Percentiles rank a stretch among this genome's conserved stretches.
phyloP scores from a whole-genome alignment of 2,888 invertebrate species.

The Cheilosia scutellata region DNA sequence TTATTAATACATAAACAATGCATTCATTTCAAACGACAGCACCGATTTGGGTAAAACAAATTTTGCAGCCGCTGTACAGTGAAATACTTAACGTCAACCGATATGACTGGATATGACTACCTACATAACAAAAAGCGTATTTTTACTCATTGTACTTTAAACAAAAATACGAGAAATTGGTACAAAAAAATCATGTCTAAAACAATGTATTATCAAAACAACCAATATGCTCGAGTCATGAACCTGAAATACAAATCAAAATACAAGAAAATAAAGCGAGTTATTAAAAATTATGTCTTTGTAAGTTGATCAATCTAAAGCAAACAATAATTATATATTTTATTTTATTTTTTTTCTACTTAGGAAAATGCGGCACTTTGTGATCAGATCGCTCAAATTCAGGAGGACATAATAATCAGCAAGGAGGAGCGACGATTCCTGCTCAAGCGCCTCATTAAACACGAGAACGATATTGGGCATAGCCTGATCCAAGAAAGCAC shows the following conservation, averaged over 20 bases:
- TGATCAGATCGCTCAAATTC: conserved; percentile 94
- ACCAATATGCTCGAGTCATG: conserved; percentile 79
- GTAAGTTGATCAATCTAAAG: conserved; percentile 71
- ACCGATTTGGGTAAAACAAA: too few relatives aligned
- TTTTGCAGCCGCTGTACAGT: not conserved
- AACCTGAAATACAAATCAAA: conserved; percentile 79
- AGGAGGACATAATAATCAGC: conserved; percentile 91
- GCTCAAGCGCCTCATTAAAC: conserved; percentile 90
- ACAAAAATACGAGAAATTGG: not conserved
- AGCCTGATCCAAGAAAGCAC: conserved; percentile 19
- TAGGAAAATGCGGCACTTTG: conserved; percentile 94
- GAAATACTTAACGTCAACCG: not conserved
- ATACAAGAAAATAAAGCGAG: conserved; percentile 78
- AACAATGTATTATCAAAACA: conserved; percentile 78
- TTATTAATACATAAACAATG: too few relatives aligned
- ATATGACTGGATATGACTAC: not conserved
- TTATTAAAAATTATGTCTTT: conserved; percentile 78
- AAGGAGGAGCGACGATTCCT: conserved; percentile 94
- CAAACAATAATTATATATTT: not conserved
- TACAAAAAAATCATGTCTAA: conserved; percentile 58
- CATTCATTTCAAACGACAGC: not conserved
- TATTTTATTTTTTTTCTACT: not conserved
- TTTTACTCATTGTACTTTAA: not conserved
- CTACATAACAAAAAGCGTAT: not conserved
- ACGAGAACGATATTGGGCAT: conserved; percentile 83